A percentile compares a stretch with the other conserved stretches of the same genome.
phyloP scores from a whole-genome alignment of 1,140 invertebrate species.

The Macrocentrus cingulum region DNA sequence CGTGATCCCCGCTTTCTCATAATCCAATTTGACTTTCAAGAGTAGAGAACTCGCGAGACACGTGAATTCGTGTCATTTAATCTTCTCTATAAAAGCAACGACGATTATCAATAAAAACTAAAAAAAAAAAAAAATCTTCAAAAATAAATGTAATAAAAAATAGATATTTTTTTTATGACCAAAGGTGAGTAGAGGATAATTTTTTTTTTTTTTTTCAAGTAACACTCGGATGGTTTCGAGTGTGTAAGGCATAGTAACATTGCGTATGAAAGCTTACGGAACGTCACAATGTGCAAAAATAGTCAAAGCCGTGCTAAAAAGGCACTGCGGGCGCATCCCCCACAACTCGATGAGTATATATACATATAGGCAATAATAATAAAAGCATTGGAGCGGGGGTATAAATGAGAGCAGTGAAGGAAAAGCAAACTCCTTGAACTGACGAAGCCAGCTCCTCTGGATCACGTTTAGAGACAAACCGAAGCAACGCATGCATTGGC shows the following conservation, averaged over 20 bases:
- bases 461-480: neutral
- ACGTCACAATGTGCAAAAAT: too few relatives aligned
- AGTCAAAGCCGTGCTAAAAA: slow-evolving; percentile 22
- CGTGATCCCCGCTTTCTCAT: neutral
- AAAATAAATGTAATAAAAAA: too few relatives aligned
- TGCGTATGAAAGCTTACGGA: too few relatives aligned
- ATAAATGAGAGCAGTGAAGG: slow-evolving; percentile 4
- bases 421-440: slow-evolving; percentile 10
- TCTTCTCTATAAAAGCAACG: too few relatives aligned
- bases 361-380: slow-evolving; percentile 14
- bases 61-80: too few relatives aligned
- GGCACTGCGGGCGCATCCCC: slow-evolving; percentile 14
- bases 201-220: too few relatives aligned
- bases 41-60: neutral
- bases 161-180: too few relatives aligned
- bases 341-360: neutral
- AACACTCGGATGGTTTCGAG: too few relatives aligned
- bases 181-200: too few relatives aligned
- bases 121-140: too few relatives aligned
- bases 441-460: slow-evolving; percentile 2
- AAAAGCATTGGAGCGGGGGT: slow-evolving; percentile 25
- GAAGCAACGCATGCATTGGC: slow-evolving; percentile 14
- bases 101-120: too few relatives aligned
- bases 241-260: too few relatives aligned
- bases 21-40: neutral